phyloP scores from a whole-genome alignment of 2,113 vertebrate species.

The Hippoglossus stenolepis region DNA sequence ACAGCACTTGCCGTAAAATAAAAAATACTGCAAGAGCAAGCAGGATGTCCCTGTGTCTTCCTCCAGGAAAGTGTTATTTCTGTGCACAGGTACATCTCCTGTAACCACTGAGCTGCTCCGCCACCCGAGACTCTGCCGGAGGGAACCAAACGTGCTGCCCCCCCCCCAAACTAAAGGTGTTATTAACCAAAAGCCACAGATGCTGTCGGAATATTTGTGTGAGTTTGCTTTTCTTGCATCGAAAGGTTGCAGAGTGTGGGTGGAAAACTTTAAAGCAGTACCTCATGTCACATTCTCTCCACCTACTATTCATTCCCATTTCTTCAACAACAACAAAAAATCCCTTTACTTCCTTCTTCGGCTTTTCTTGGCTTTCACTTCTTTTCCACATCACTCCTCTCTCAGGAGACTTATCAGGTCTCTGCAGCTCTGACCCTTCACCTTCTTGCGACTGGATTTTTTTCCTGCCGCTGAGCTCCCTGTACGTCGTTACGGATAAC shows the following conservation, averaged over 20 bases:
- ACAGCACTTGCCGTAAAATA: neutral
- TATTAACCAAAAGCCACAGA: neutral
- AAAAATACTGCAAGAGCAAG: neutral
- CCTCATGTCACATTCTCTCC: neutral
- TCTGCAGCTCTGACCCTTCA: constrained; percentile 28
- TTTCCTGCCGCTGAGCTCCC: neutral
- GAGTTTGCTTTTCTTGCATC: neutral
- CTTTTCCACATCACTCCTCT: constrained; percentile 1
- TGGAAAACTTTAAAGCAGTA: neutral
- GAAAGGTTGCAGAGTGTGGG: neutral
- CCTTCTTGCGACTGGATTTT: constrained; percentile 7
- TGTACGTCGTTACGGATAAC: constrained; percentile 6
- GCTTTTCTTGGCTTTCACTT: constrained; percentile 1
- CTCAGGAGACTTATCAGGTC: constrained; percentile 27
- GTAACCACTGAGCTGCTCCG: neutral
- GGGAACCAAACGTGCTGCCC: neutral
- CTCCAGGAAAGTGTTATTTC: constrained; percentile 2
- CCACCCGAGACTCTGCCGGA: neutral
- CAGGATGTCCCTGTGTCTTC: neutral
- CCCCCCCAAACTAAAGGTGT: neutral
- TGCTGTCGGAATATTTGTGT: neutral
- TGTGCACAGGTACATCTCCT: neutral
- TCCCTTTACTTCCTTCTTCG: neutral
- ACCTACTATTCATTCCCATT: constrained; percentile 3
- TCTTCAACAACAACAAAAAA: neutral